A percentile compares a stretch with the other conserved stretches of the same genome.
phyloP scores from a whole-genome alignment of 2,888 invertebrate genomes.

The Cheilosia soror region DNA sequence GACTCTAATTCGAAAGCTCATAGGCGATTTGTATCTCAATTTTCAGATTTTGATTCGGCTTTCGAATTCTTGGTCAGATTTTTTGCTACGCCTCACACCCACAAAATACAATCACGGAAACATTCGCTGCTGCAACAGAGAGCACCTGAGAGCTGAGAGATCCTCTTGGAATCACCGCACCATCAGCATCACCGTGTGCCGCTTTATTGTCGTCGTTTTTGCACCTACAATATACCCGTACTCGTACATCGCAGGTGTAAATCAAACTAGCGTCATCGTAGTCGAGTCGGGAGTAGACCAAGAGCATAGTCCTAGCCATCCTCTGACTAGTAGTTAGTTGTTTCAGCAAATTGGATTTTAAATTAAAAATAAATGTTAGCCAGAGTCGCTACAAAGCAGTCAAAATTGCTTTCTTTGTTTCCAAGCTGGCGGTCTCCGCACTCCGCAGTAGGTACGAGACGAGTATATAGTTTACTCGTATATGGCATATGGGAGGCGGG shows the following conservation, averaged over 20 bases:
- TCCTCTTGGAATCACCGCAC: slow-evolving; percentile 53
- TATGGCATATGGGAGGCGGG: slow-evolving; percentile 13
- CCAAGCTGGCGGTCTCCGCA: slow-evolving; percentile 67
- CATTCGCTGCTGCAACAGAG: slow-evolving; percentile 37
- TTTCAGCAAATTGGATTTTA: slow-evolving; percentile 77
- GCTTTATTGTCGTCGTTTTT: slow-evolving; percentile 65
- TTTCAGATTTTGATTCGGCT: slow-evolving; percentile 72
- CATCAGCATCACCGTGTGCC: not conserved
- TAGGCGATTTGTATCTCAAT: slow-evolving; percentile 74
- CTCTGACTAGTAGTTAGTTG: slow-evolving; percentile 73
- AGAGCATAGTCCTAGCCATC: slow-evolving; percentile 31
- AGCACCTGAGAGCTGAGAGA: slow-evolving; percentile 17
- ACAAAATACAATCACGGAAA: slow-evolving; percentile 39
- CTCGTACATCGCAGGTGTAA: slow-evolving; percentile 73
- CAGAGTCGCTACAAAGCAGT: slow-evolving; percentile 76
- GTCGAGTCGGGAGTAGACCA: slow-evolving; percentile 20
- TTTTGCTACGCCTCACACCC: slow-evolving; percentile 14
- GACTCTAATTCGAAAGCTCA: slow-evolving; percentile 38
- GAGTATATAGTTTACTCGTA: too few relatives aligned
- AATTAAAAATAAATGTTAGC: slow-evolving; percentile 77
- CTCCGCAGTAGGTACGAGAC: slow-evolving; percentile 5
- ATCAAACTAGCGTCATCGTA: slow-evolving; percentile 74
- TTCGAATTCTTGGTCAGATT: slow-evolving; percentile 58
- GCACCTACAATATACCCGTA: slow-evolving; percentile 59
- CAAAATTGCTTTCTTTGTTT: slow-evolving; percentile 77